These are phyloP conservation scores for Siniperca obscura DNA, from an alignment of 2,797 vertebrate species.

Conservation along the genomic window DNA sequence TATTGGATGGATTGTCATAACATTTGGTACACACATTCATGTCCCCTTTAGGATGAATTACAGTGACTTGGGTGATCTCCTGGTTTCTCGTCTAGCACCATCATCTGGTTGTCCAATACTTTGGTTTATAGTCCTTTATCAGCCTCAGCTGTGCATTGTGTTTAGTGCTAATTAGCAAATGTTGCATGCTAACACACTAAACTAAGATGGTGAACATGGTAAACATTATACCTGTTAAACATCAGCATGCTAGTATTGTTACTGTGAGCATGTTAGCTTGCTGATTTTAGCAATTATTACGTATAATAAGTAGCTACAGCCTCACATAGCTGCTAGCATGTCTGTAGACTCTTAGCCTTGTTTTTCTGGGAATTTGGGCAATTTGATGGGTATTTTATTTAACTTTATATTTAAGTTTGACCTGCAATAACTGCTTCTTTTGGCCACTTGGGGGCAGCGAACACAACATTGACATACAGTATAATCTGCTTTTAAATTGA, in stretches of 20 bases:
- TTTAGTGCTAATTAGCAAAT: neutral
- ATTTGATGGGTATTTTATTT: neutral
- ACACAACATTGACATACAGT: neutral
- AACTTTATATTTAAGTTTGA: neutral
- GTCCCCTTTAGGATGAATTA: neutral
- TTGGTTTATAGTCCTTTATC: neutral
- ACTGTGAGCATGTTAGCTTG: no score
- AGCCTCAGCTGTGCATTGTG: neutral
- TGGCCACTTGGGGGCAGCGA: neutral
- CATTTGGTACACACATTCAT: neutral
- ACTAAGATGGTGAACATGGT: neutral
- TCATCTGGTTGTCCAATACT: neutral
- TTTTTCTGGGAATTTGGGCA: neutral
- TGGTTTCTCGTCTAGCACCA: neutral
- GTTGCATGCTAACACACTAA: neutral
- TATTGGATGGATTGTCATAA: neutral
- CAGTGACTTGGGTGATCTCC: neutral
- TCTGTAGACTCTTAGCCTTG: neutral
- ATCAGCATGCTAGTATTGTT: neutral
- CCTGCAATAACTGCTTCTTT: neutral
- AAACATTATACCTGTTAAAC: neutral
- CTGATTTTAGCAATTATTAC: no score
- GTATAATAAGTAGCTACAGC: no score
- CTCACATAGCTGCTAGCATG: no score
- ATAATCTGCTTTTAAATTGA: neutral